These are phyloP conservation scores for Anastrepha obliqua DNA, from an alignment of 1,140 invertebrate species.

Conservation along the genomic window DNA sequence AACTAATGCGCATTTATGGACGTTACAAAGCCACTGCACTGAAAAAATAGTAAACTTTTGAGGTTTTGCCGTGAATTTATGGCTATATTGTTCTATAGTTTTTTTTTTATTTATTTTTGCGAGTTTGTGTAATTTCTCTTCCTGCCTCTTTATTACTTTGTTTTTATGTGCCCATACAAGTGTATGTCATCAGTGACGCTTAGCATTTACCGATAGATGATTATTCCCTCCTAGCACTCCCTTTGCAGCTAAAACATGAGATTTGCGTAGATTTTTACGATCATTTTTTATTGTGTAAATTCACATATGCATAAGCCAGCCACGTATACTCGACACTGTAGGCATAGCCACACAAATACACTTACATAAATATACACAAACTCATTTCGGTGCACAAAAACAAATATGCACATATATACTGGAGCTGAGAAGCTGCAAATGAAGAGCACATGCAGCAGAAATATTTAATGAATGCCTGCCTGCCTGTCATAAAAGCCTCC, in stretches of 20 bases:
- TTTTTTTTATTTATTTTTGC: not conserved
- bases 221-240: no score
- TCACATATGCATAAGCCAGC: not conserved
- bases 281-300: not conserved
- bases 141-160: not conserved
- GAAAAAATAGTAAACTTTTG: not conserved
- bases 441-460: not conserved
- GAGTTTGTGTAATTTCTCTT: not conserved
- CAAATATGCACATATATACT: not conserved
- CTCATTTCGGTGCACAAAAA: not conserved
- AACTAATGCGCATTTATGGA: not conserved
- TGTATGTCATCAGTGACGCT: not conserved
- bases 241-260: not conserved
- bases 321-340: no score
- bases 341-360: no score
- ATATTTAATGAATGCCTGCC: not conserved
- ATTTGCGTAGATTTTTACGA: not conserved
- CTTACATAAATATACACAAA: no score
- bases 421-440: not conserved
- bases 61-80: not conserved
- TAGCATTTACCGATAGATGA: not conserved
- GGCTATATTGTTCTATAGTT: not conserved
- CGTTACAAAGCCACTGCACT: not conserved
- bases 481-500: not conserved
- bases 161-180: not conserved